Evolutionary conservation across 2,113 vertebrate genomes (phyloP).

Genomic region (Phaethon lepturus): DNA sequence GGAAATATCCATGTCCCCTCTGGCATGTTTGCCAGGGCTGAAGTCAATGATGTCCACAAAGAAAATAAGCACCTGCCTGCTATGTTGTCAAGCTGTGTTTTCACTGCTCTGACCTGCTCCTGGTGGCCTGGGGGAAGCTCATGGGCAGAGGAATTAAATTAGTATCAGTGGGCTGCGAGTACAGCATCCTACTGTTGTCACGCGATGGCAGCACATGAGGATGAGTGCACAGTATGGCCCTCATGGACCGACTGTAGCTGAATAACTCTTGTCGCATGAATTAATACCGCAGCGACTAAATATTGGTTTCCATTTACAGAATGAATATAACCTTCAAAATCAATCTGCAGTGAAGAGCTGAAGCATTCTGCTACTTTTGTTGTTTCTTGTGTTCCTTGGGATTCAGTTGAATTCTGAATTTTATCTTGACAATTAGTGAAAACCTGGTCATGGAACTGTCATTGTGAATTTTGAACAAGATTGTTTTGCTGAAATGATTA

Average conservation of each 20-base stretch:
- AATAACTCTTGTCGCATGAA: rapidly evolving
- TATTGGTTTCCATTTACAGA: not conserved
- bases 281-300: not conserved
- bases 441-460: rapidly evolving
- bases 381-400: not conserved
- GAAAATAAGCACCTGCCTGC: not conserved
- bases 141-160: not conserved
- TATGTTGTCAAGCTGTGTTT: not conserved
- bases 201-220: rapidly evolving
- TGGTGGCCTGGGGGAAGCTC: not conserved
- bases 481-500: not conserved
- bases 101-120: not conserved
- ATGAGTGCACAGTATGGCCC: not conserved
- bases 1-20: not conserved
- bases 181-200: not conserved
- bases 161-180: not conserved
- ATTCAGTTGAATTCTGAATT: not conserved
- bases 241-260: rapidly evolving
- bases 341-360: not conserved
- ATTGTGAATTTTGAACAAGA: not conserved
- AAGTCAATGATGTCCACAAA: not conserved
- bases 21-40: not conserved
- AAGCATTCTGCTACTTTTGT: not conserved
- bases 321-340: not conserved
- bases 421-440: not conserved